Evolutionary conservation across 35 echinoderm and acorn worm genomes (phyloP), one percentile per base, ranked within the genome.

Genomic region (Ophioderma brevispina): DNA sequence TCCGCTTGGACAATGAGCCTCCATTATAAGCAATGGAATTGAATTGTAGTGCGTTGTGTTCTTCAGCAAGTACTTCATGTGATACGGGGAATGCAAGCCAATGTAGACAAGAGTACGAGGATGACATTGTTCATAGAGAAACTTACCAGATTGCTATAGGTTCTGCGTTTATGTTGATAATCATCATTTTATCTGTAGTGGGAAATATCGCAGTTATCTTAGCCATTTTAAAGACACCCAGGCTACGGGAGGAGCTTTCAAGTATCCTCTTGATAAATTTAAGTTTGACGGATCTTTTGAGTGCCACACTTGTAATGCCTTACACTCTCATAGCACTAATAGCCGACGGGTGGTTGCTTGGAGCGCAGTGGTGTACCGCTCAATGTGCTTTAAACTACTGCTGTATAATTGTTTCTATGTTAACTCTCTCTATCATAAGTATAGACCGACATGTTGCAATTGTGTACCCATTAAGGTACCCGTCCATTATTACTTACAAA

Each of bases 331-430:
- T 78, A 1, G 35, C 82, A 33, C 31, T 92, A 0, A 6, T 92
- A 21, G 41, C 37, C 1, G 82, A 92, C 30, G 25, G 37, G 0
- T 85, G 75, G 82, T 28, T 43, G 23, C 33, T 92, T 0, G 81
- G 59, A 18, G 13, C 82, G 21, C 5, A 39, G 28, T 85, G 31
- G 70, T 92, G 90, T 35, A 77, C 84, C 42, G 52, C 75, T 0
- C 90, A 92, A 37, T 92, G 90, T 92, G 90, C 90, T 8, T 86
- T 92, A 38, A 92, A 92, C 37, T 92, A 92, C 32, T 76, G 64
- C 41, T 92, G 70, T 56, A 92, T 92, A 0, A 92, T 92, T n/a
- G 90, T 92, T 0, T 92, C 90, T 17, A 92, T 92, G 90, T 35
- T 92, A 39, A 79, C 90, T 5, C 75, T 92, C 0, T 64, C 82